phyloP scores from a whole-genome alignment of 64 coral and sea anemone genomes.

The Montipora efflorescens region DNA sequence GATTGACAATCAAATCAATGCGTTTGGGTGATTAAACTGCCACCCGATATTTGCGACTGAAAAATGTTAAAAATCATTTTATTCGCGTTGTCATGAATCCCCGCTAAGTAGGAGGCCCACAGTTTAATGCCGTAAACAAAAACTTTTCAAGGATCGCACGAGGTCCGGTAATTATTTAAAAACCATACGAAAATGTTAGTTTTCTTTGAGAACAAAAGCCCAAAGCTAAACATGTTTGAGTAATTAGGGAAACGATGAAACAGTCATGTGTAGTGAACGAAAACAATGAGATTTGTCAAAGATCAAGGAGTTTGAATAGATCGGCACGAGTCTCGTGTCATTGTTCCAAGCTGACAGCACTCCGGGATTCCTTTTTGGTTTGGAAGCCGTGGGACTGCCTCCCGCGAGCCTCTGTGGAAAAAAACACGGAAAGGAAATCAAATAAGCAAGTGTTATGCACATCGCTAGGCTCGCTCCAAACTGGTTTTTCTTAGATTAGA shows the following conservation, averaged over 20 bases:
- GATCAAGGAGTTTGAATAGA: constrained; percentile 75
- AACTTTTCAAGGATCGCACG: constrained; percentile 63
- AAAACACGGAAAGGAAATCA: constrained; percentile 32
- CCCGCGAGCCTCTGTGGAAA: constrained; percentile 32
- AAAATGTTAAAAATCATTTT: constrained; percentile 92
- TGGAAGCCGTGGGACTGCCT: constrained; percentile 37
- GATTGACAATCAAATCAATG: constrained; percentile 55
- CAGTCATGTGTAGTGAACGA: constrained; percentile 72
- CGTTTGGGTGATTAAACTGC: constrained; percentile 58
- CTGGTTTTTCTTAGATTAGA: constrained; percentile 55
- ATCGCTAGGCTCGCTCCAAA: constrained; percentile 19
- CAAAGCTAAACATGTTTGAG: constrained; percentile 88
- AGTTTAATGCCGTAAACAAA: constrained; percentile 79
- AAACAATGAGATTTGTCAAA: constrained; percentile 89
- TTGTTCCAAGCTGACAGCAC: constrained; percentile 35
- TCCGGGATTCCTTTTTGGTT: constrained; percentile 68
- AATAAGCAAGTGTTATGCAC: not conserved
- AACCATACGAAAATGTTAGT: constrained; percentile 99
- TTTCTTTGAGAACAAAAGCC: constrained; percentile 92
- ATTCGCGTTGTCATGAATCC: constrained; percentile 76
- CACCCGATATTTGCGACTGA: constrained; percentile 79
- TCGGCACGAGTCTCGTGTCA: constrained; percentile 46
- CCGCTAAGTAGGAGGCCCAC: constrained; percentile 65
- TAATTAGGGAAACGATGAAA: constrained; percentile 87
- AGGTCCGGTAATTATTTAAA: constrained; percentile 92